A percentile compares a stretch with the other conserved stretches of the same genome.
These are phyloP conservation scores for Dermolepida albohirtum DNA, from an alignment of 2,888 invertebrate species.

Conservation along the genomic window DNA sequence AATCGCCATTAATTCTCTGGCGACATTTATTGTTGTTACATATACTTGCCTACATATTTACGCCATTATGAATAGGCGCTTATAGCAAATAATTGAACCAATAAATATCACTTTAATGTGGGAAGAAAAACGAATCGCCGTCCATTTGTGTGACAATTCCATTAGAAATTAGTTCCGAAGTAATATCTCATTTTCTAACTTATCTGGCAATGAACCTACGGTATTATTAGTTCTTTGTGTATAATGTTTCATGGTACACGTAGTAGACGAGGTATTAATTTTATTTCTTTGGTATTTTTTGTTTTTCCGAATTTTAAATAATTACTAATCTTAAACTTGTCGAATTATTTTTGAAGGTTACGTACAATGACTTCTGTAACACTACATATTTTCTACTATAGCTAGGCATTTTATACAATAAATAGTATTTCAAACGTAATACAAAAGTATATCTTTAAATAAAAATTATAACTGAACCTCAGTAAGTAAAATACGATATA, in stretches of 20 bases:
- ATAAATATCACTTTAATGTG: conserved; percentile 6
- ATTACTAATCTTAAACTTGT: too few relatives aligned
- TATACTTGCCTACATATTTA: not conserved
- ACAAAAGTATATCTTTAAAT: too few relatives aligned
- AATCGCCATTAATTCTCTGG: conserved; percentile 20
- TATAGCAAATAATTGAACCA: conserved; percentile 5
- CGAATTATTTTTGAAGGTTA: too few relatives aligned
- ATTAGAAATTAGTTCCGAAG: conserved; percentile 16
- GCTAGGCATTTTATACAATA: too few relatives aligned
- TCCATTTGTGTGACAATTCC: conserved; percentile 17
- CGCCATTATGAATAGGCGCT: conserved; percentile 29
- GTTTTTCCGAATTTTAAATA: too few relatives aligned
- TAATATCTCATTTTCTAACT: conserved; percentile 21
- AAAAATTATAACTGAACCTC: too few relatives aligned
- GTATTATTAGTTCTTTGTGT: conserved; percentile 6
- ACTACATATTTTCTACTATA: too few relatives aligned
- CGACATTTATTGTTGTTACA: conserved; percentile 31
- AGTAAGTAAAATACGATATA: too few relatives aligned
- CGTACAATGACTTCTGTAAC: too few relatives aligned
- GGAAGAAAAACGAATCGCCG: conserved; percentile 19
- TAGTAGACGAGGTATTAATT: not conserved
- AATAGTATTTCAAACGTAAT: too few relatives aligned
- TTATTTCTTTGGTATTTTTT: too few relatives aligned
- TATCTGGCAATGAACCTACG: not conserved
- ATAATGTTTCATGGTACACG: too few relatives aligned